phyloP scores from a whole-genome alignment of 2,113 vertebrate species.

The Rhegmatorhina hoffmannsi region DNA sequence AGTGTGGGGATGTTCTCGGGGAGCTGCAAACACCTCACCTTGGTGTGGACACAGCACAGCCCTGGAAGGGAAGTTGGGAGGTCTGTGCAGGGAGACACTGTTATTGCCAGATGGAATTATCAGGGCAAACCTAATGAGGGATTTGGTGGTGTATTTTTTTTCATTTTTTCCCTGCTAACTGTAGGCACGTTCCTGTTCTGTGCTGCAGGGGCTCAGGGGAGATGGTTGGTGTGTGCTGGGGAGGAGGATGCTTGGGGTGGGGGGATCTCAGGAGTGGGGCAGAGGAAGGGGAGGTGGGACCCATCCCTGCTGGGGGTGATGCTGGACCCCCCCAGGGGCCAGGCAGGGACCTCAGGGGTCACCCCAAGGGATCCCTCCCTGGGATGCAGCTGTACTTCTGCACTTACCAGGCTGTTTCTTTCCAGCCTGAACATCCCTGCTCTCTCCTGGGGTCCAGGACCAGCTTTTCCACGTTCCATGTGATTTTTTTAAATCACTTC shows the following conservation, averaged over 20 bases:
- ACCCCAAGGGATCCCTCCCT: background rate
- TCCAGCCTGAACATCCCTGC: background rate
- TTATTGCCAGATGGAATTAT: background rate
- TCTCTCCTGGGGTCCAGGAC: background rate
- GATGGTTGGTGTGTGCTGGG: fast-evolving
- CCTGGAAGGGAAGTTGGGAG: background rate
- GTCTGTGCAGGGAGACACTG: background rate
- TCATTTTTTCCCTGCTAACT: fast-evolving
- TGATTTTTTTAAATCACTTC: slow-evolving; percentile 36
- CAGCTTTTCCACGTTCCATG: background rate
- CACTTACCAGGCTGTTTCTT: fast-evolving
- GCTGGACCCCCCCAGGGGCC: background rate
- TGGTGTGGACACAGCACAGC: background rate
- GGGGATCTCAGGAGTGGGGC: background rate
- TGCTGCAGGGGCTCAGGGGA: background rate
- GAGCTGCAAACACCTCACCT: background rate
- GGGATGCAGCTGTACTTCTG: background rate
- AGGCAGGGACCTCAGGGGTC: background rate
- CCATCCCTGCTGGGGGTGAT: fast-evolving
- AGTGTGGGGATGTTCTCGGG: background rate
- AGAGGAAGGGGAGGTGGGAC: background rate
- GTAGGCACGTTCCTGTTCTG: fast-evolving
- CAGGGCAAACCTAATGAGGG: background rate
- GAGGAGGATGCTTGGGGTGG: too few relatives aligned
- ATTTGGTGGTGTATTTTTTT: background rate